Base-by-base conservation (phyloP, 2,888 invertebrate species). In the Eupithecia subfuscata region DNA sequence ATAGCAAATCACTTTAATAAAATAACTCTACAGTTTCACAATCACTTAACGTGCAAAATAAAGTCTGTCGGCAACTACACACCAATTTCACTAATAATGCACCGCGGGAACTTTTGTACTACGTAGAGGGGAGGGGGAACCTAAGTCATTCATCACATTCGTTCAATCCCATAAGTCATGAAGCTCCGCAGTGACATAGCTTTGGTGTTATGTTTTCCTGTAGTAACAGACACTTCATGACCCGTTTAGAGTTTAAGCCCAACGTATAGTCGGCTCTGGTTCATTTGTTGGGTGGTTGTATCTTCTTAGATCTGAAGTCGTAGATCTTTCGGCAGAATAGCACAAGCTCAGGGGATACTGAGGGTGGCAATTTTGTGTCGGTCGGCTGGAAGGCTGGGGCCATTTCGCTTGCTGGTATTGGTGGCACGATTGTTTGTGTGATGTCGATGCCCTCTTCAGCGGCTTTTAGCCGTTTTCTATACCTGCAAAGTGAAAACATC, bases 271-370 rank as follows among this genome's bases (percentile, higher is more conserved):
- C 30, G 25, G 40, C 52, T 52, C 63, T 64, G 63, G 83, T 85
- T 94, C 94, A 95, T 85, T 95, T 94, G 88, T 91, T 92, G 69
- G 92, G 93, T 18, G 91, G 89, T 81, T 93, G 92, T 79, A 97
- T 96, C 84, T 97, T 95, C 89, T 98, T 98, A 85, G 98, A 97
- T 84, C 98, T 96, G 95, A 98, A 98, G 94, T 99, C 99, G 95
- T 99, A 99, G 77, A 99, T 89, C 84, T 98, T 97, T 70, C 98
- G 97, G 92, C 99, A 99, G 95, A 99, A 98, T 90, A 99, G 98
- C 65, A 99, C 98, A 91, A 98, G 96, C 86, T 99, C 99, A 12
- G 97, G 96, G 74, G 97, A 96, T 30, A 95, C 93, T 52, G 91
- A 78, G 92, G 93, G 96, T 92, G 92, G 97, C 89, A 91, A 97